These are phyloP conservation scores for Paraescarpia echinospica DNA, from an alignment of 1,140 invertebrate species.

Conservation along the genomic window DNA sequence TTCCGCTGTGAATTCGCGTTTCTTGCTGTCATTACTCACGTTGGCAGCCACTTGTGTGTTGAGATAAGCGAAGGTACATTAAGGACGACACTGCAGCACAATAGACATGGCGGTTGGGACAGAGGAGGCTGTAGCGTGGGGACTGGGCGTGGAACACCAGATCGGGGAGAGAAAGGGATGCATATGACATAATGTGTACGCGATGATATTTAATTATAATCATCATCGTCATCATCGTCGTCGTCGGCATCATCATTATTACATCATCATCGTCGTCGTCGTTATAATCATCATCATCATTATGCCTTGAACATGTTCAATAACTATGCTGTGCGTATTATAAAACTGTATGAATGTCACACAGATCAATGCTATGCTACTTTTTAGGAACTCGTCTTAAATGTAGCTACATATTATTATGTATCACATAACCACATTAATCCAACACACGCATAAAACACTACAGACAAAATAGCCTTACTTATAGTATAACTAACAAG, in stretches of 20 bases:
- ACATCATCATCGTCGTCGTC: too few species aligned
- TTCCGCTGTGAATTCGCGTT: background rate
- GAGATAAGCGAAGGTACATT: background rate
- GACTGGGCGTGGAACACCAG: background rate
- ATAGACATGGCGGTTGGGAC: background rate
- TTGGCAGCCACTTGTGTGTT: background rate
- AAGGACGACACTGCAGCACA: background rate
- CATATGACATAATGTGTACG: background rate
- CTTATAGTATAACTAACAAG: background rate
- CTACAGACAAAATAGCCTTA: too few species aligned
- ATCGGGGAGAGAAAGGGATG: background rate
- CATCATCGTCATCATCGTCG: too few species aligned
- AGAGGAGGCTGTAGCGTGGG: background rate
- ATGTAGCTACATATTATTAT: background rate
- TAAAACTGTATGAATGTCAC: background rate
- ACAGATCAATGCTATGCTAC: background rate
- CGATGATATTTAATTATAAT: too few species aligned
- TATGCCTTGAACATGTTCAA: background rate
- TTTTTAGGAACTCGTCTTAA: background rate
- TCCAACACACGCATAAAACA: background rate
- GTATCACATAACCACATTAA: background rate
- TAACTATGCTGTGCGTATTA: background rate
- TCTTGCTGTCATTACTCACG: background rate
- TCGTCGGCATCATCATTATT: too few species aligned
- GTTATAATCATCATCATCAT: too few species aligned